Conservation (phyloP, 2,888 invertebrate genomes). For the Ophion ventricosus region DNA sequence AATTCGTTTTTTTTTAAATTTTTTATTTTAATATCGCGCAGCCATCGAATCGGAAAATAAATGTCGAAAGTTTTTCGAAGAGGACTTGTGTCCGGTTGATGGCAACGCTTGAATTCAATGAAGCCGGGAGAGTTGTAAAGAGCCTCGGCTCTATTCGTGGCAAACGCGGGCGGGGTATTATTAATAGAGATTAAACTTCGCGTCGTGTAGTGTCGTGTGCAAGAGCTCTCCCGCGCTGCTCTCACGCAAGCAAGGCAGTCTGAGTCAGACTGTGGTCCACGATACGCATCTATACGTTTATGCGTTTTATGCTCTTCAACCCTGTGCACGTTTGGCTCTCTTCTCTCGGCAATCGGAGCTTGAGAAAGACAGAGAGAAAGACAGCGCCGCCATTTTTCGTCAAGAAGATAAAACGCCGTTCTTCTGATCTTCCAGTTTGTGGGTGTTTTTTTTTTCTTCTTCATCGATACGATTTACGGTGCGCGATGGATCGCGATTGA, state of each 20-base stretch:
- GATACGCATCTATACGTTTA: constrained; percentile 47
- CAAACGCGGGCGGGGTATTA: constrained; percentile 76
- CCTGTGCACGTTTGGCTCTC: constrained; percentile 30
- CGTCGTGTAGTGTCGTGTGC: constrained; percentile 83
- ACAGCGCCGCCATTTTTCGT: constrained; percentile 54
- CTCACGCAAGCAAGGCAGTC: constrained; percentile 74
- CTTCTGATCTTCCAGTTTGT: not conserved
- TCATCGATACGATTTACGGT: not conserved
- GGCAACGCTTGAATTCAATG: constrained; percentile 67
- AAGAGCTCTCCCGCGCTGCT: constrained; percentile 80
- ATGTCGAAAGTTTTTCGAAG: not conserved
- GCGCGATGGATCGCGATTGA: not conserved
- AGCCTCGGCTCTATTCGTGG: constrained; percentile 75
- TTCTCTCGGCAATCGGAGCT: constrained; percentile 17
- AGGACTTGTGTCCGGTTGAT: constrained; percentile 28
- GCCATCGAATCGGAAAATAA: not conserved
- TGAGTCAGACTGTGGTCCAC: constrained; percentile 74
- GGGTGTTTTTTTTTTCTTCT: not conserved
- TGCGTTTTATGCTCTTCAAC: constrained; percentile 33
- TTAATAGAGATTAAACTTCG: constrained; percentile 83
- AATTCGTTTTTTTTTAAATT: too few species aligned
- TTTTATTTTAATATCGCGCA: not conserved
- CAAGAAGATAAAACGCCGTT: constrained; percentile 31
- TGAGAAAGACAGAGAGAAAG: constrained; percentile 3
- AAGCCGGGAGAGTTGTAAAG: constrained; percentile 63